Base-by-base conservation (phyloP, 2,113 vertebrate genomes). In the Marcusenius ussheri region DNA sequence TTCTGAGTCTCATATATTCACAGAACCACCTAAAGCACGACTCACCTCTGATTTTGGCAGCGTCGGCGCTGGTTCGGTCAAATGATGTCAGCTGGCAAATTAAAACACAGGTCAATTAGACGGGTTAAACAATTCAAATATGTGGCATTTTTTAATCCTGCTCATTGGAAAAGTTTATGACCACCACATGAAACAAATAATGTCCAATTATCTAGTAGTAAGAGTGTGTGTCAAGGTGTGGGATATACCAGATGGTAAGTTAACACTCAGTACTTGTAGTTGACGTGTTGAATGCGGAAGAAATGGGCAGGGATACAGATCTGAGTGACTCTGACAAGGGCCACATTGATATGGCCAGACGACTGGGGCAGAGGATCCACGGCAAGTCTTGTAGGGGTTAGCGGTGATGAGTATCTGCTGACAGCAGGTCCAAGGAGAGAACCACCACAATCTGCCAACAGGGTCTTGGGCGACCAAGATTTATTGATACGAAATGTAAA, bases 11-110 rank as follows among this genome's bases (percentile, higher is more conserved):
- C 80, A 17, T 15, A 21, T 21, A 83, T 9, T 42, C 31, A 46
- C 42, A 47, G 15, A n/a, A 24, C 80, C 42, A 47, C 47, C 1
- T 13, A 53, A 88, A 92, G 53, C 1, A 49, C 90, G 51, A 93
- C 95, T 92, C 93, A 99, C 98, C 98, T 98, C 98, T 96, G 92
- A 99, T 97, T 95, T 97, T 99, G 51, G 97, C 96, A 24, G 96
- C 96, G 83, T 99, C 98, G 0, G 97, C 97, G 90, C 94, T 98
- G 47, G 94, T 94, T 94, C 98, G 96, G 94, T 99, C 98, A 94
- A 99, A 99, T 0, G 98, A 97, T 0, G 98, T 99, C 90, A 99
- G 95, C 98, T 99, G 92, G 91, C 93, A 89, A 80, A 27, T 7
- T 80, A 87, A 49, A 42, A 35, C 62, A 74, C 35, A 42, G 74